Evolutionary conservation across 2,797 vertebrate species (phyloP).

Genomic region (Hippoglossus hippoglossus): DNA sequence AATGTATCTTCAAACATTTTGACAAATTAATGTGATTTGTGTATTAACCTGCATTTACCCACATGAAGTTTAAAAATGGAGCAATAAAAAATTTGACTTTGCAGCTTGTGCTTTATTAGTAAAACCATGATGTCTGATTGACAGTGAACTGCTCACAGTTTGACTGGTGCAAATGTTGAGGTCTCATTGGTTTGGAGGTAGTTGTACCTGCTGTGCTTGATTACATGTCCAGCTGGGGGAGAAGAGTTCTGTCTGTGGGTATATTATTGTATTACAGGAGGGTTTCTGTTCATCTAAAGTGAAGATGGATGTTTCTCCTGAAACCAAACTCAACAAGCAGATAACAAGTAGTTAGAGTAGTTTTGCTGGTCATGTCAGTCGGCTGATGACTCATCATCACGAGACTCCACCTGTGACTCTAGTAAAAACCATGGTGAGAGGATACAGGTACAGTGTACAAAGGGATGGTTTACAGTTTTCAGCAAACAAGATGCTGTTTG

Average conservation of each 20-base stretch:
- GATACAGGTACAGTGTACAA: slow-evolving; percentile 69
- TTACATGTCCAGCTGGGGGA: slow-evolving; percentile 9
- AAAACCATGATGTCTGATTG: background rate
- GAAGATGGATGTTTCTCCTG: slow-evolving; percentile 68
- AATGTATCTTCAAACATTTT: slow-evolving; percentile 27
- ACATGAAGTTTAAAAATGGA: slow-evolving; percentile 26
- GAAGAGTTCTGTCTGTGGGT: background rate
- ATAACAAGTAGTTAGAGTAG: slow-evolving; percentile 86
- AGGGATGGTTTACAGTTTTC: background rate
- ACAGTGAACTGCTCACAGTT: slow-evolving; percentile 18
- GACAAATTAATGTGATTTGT: slow-evolving; percentile 28
- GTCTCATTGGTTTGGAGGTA: slow-evolving; percentile 54
- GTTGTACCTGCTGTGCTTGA: slow-evolving; percentile 45
- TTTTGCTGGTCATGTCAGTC: slow-evolving; percentile 83
- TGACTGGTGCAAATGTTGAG: slow-evolving; percentile 11
- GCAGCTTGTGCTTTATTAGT: slow-evolving; percentile 13
- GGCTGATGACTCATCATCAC: slow-evolving; percentile 77
- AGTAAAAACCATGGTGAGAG: slow-evolving; percentile 81
- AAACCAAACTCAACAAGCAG: slow-evolving; percentile 83
- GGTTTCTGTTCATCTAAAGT: background rate
- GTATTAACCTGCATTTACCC: slow-evolving; percentile 30
- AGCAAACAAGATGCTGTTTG: background rate
- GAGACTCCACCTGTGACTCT: slow-evolving; percentile 65
- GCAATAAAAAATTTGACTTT: slow-evolving; percentile 57
- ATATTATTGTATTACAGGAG: background rate